These are phyloP conservation scores for Polydrusus pterygomalis DNA, from an alignment of 2,888 invertebrate genomes.

Conservation along the genomic window DNA sequence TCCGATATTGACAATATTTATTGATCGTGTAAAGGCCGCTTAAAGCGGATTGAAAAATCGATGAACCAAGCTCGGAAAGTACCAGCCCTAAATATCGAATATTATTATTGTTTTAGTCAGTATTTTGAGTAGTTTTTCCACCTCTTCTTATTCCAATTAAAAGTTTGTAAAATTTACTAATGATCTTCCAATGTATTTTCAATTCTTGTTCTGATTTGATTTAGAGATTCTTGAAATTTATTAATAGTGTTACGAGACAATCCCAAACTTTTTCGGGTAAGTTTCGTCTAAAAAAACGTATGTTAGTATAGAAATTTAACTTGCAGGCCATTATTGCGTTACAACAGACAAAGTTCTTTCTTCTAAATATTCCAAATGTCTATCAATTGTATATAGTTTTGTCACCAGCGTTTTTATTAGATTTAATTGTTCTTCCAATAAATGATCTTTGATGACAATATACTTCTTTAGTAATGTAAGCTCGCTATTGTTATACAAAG, in stretches of 20 bases:
- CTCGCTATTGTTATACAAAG: constrained; percentile 39
- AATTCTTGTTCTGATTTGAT: constrained; percentile 28
- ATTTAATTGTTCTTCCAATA: constrained; percentile 58
- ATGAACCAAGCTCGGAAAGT: no score
- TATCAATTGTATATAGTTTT: constrained; percentile 56
- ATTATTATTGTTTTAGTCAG: no score
- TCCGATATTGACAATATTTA: no score
- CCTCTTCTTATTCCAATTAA: no score
- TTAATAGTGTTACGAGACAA: constrained; percentile 25
- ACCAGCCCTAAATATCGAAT: no score
- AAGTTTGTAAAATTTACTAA: background rate
- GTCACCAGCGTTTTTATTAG: constrained; percentile 60
- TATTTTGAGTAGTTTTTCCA: no score
- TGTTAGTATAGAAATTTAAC: constrained; percentile 12
- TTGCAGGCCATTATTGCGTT: constrained; percentile 22
- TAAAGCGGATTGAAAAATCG: no score
- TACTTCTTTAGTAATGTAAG: constrained; percentile 48
- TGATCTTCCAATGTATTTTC: constrained; percentile 25
- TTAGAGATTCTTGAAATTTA: constrained; percentile 44
- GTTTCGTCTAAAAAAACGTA: constrained; percentile 39
- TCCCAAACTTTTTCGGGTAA: constrained; percentile 19
- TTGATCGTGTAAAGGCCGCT: no score
- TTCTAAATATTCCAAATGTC: constrained; percentile 56
- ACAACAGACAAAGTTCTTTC: constrained; percentile 57
- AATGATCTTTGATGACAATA: constrained; percentile 57